Percentiles rank a stretch among this genome's conserved stretches.
phyloP scores from a whole-genome alignment of 2,113 vertebrate genomes.

The Trachemys scripta region DNA sequence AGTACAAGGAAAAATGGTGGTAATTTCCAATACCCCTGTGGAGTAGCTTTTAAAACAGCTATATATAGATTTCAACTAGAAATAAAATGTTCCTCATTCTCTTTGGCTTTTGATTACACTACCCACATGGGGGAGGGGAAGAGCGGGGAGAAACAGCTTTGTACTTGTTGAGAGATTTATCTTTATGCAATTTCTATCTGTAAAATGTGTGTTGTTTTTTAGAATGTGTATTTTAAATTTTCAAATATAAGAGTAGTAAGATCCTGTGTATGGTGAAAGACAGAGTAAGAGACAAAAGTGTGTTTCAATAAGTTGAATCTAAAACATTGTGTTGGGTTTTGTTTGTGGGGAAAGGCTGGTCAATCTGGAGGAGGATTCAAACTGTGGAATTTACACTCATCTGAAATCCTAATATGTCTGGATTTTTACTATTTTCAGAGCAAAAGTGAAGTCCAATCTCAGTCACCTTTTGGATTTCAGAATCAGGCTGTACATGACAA shows the following conservation, averaged over 20 bases:
- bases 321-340: background rate
- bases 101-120: background rate
- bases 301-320: background rate
- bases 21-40: background rate
- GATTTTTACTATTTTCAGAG: background rate
- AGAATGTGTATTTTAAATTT: background rate
- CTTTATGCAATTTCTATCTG: background rate
- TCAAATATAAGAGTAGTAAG: background rate
- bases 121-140: background rate
- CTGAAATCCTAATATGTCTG: background rate
- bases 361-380: fast-evolving
- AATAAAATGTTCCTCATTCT: background rate
- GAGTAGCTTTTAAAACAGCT: background rate
- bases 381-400: background rate
- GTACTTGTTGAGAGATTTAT: too few relatives aligned
- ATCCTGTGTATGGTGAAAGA: background rate
- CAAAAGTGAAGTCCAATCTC: background rate
- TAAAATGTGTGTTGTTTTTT: background rate
- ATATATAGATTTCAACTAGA: background rate
- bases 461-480: background rate
- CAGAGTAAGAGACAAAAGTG: fast-evolving
- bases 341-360: background rate
- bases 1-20: background rate
- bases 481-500: background rate
- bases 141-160: background rate